Evolutionary conservation across 2,113 vertebrate species (phyloP).

Genomic region (Periophthalmodon schlosseri): DNA sequence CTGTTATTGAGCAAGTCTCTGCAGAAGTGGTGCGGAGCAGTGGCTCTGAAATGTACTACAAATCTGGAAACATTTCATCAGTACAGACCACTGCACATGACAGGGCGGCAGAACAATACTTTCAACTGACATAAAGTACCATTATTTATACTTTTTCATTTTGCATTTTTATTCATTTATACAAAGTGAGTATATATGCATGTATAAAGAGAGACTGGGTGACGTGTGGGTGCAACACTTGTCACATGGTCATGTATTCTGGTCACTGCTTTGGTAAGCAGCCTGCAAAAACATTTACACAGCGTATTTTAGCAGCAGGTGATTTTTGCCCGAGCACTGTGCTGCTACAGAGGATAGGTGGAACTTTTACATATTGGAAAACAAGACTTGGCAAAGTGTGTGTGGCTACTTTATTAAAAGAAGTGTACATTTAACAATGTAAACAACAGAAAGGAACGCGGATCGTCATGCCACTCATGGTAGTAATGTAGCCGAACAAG

Average conservation of each 20-base stretch:
- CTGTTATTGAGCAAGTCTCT: conserved; percentile 59
- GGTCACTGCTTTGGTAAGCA: conserved; percentile 24
- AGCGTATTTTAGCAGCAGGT: conserved; percentile 27
- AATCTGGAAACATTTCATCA: conserved; percentile 32
- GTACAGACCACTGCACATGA: conserved; percentile 7
- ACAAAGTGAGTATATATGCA: neutral
- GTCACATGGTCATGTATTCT: conserved; percentile 27
- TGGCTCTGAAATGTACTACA: conserved; percentile 22
- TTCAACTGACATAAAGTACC: neutral
- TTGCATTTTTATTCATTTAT: neutral
- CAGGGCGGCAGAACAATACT: neutral
- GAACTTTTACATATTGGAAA: neutral
- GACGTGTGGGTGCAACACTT: conserved; percentile 21
- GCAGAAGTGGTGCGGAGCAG: conserved; percentile 40
- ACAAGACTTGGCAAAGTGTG: no score
- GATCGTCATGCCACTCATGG: no score
- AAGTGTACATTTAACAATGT: no score
- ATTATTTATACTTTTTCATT: neutral
- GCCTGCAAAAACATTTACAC: conserved; percentile 29
- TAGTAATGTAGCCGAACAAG: no score
- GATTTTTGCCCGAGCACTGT: neutral
- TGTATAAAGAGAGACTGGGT: neutral
- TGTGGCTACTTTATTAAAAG: no score
- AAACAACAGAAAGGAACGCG: no score
- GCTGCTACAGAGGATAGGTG: neutral